Evolutionary conservation across 2,888 invertebrate species (phyloP).

Genomic region (Polietes domitor): DNA sequence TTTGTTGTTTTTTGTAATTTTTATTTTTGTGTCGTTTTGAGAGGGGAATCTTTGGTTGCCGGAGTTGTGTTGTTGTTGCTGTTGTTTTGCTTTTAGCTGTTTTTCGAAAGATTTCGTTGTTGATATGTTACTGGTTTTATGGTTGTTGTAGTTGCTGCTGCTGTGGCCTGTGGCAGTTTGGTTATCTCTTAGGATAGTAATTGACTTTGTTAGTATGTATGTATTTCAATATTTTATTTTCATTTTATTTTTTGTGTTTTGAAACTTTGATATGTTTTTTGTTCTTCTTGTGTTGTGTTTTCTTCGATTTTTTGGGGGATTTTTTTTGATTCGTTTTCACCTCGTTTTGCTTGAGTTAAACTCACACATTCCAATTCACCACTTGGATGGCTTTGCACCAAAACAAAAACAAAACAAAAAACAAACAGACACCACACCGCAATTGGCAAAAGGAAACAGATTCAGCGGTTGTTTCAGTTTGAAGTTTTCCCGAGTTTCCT

Average conservation of each 20-base stretch:
- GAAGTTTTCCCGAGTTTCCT: background rate
- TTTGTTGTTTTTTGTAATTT: constrained; percentile 9
- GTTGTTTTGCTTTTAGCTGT: constrained; percentile 11
- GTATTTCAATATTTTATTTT: constrained; percentile 15
- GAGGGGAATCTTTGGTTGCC: constrained; percentile 16
- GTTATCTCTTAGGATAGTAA: constrained; percentile 15
- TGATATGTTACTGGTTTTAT: constrained; percentile 34
- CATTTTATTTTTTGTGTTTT: background rate
- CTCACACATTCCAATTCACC: constrained; percentile 13
- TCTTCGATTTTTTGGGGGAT: constrained; percentile 18
- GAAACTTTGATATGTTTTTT: constrained; percentile 50
- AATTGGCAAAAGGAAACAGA: background rate
- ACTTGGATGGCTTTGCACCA: background rate
- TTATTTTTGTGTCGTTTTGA: background rate
- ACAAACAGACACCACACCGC: background rate
- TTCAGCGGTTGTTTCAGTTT: constrained; percentile 17
- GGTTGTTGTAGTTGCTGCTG: constrained; percentile 25
- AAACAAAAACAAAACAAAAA: background rate
- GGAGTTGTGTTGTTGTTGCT: background rate
- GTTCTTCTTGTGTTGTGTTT: constrained; percentile 4
- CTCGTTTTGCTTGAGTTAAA: constrained; percentile 27
- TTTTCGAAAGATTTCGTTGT: constrained; percentile 28
- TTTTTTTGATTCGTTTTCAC: background rate
- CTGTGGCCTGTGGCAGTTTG: constrained; percentile 16
- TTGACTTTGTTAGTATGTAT: constrained; percentile 13